Evolutionary conservation across 1,140 invertebrate species (phyloP), one percentile per base, ranked within the genome.

Genomic region (Luehdorfia chinensis): DNA sequence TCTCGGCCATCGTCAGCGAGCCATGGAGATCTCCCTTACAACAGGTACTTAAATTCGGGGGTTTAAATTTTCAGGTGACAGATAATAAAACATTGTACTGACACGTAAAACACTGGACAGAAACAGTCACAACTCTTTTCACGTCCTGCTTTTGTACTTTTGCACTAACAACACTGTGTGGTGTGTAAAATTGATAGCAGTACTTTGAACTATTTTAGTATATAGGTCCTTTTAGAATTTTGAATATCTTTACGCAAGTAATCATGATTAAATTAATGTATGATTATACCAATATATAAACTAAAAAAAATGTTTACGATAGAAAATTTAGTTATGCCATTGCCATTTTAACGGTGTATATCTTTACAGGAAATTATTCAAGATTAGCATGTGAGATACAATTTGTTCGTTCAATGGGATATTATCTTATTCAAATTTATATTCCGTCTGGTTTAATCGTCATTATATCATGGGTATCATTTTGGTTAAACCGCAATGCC

Each of bases 341-440:
- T n/a, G n/a, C n/a, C n/a, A n/a, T n/a, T n/a, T n/a, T n/a, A n/a
- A n/a, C n/a, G n/a, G n/a, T n/a, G n/a, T n/a, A n/a, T n/a, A n/a
- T n/a, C n/a, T n/a, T 76, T 76, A 67, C 89, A 98, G 97, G 97
- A 90, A 98, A 99, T 89, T 99, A 99, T 89, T 98, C 97, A 67
- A 92, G 97, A 73, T 89, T 99, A 90, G 95, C 96, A 51, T 97
- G 96, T 89, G 96, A 98, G 90, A 97, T 99, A 84, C 96, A 98
- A 88, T 97, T 99, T 88, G 96, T 97, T 51, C 93, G 97, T 56
- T 98, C 96, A 69, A 97, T 99, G 94, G 97, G 97, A 70, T 99
- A 99, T 91, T 99, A 99, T 90, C 90, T 99, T 71, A 99, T 99
- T 89, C 98, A 99, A 90, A 99, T 99, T 87, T 99, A 99, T 90